phyloP scores from a whole-genome alignment of 2,113 vertebrate genomes.

The Nothocercus nigrocapillus region DNA sequence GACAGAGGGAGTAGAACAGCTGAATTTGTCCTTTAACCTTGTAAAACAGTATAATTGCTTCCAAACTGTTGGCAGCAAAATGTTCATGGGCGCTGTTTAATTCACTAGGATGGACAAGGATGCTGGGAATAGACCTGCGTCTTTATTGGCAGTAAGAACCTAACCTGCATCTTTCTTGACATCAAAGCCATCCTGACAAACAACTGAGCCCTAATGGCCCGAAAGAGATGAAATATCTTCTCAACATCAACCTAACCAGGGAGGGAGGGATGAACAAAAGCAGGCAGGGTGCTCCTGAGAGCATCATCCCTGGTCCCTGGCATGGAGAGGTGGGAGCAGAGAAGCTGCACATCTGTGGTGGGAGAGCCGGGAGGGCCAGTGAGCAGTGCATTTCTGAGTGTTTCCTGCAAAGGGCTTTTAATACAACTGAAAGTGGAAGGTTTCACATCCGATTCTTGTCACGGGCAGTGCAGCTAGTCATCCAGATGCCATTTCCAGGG shows the following conservation, averaged over 20 bases:
- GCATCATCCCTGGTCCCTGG: background rate
- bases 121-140: background rate
- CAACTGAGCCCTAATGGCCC: background rate
- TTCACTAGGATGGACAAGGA: accelerated
- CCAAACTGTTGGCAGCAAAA: background rate
- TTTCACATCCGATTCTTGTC: slow-evolving; percentile 69
- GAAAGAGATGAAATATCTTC: background rate
- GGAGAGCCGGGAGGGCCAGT: background rate
- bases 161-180: background rate
- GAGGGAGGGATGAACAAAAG: background rate
- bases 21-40: background rate
- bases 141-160: background rate
- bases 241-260: background rate
- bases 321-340: background rate
- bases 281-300: background rate
- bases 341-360: background rate
- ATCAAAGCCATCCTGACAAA: background rate
- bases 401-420: slow-evolving; percentile 35
- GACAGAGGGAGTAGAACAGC: background rate
- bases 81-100: background rate
- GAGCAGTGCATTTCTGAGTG: background rate
- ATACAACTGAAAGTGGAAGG: slow-evolving; percentile 63
- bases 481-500: slow-evolving; percentile 54
- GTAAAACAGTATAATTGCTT: background rate
- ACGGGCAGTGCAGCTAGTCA: slow-evolving; percentile 34